Evolutionary conservation across 2,113 vertebrate species (phyloP).

Genomic region (Tachysurus fulvidraco): DNA sequence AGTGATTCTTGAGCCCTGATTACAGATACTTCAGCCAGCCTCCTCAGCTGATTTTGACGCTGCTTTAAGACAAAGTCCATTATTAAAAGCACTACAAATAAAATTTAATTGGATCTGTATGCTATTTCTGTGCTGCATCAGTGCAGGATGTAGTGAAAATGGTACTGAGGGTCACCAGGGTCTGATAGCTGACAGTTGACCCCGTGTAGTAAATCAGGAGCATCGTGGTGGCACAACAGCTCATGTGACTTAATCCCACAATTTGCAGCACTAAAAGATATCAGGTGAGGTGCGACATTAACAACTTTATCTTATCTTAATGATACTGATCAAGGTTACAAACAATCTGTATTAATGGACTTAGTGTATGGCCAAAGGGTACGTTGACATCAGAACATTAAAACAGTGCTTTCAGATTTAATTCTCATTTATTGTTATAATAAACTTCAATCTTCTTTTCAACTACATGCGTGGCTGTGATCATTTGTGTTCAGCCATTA

Average conservation of each 20-base stretch:
- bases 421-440: not conserved
- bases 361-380: not conserved
- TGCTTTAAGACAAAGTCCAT: too few relatives aligned
- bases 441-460: not conserved
- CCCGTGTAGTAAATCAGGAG: not conserved
- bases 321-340: not conserved
- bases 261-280: not conserved
- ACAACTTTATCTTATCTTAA: not conserved
- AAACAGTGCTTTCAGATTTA: not conserved
- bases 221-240: not conserved
- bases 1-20: not conserved
- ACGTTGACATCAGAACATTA: not conserved
- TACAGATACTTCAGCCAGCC: not conserved
- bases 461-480: not conserved
- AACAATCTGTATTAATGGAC: not conserved
- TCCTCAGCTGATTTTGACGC: not conserved
- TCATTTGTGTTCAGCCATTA: not conserved
- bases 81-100: too few relatives aligned
- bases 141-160: not conserved
- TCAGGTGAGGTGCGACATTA: not conserved
- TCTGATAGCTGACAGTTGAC: not conserved
- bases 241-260: not conserved
- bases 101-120: not conserved
- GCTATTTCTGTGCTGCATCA: not conserved
- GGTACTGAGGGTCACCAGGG: not conserved